Evolutionary conservation across 1,140 invertebrate genomes (phyloP), one percentile per base, ranked within the genome.

Genomic region (Sycophaga agraensis): DNA sequence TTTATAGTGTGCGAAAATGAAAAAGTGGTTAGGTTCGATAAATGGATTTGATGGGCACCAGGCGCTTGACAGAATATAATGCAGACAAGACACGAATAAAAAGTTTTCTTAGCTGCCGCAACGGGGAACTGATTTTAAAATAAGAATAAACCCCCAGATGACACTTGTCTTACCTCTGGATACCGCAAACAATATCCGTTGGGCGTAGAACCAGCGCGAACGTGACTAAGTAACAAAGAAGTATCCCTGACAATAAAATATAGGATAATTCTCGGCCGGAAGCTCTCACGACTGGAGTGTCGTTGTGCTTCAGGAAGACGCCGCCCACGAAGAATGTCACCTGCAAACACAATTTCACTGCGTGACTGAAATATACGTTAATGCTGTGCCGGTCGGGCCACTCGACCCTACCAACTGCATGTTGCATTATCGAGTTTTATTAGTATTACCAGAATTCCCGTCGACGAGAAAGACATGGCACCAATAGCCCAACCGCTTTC

Each of bases 181-280:
- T 79, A 14, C 88, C 85, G 70, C 90, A 92, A 22, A 91, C 87
- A 55, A 89, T 73, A 74, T 92, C 85, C 7, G 85, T 89, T 0
- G 91, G 91, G 61, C 87, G 85, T 11, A 94, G 76, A 4, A 95
- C 88, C 11, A 96, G 82, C 1, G 89, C 84, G 74, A 94, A 94
- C 4, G 93, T 94, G 57, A 96, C 88, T 45, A 88, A 84, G 79
- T 95, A 97, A 80, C 94, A 96, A 75, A 94, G 85, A 43, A 96
- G 84, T 66, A 96, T 92, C 4, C 93, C 94, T 19, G 84, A 86
- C n/a, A 97, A 82, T 39, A 97, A 84, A 4, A 96, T 89, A 73
- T 91, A 94, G 63, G 90, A 93, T 35, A 97, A 82, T 80, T 97
- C 94, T 56, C 93, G 83, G 2, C 93, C 93, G 7, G 92, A 92